Base-by-base conservation (phyloP, 2,888 invertebrate species). In the Exocentrus adspersus region DNA sequence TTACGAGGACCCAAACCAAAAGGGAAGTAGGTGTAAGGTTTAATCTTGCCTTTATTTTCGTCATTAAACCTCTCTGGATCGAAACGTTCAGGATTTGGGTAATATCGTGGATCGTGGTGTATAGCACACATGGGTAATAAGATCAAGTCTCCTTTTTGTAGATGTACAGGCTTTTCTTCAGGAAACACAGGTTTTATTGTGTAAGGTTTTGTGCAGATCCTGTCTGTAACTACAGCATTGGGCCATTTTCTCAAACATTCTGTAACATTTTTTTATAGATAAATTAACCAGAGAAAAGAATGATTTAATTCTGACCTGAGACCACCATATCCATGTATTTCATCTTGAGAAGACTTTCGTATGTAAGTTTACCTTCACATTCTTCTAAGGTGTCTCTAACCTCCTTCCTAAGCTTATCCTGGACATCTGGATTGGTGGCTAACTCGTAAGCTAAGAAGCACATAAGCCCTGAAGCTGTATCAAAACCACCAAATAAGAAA, bases 401-500 rank as follows among this genome's bases (percentile, higher is more conserved):
- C 73, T 89, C 89, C 43, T 83, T 71, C 1, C 81, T 81, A 1
- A 89, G 78, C 52, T 76, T 84, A 1, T 84, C 81, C 75, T 89
- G 89, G 0, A 87, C 77, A 0, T 89, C 87, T 14, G 85, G 85
- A 77, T 89, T 84, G 5, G 86, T 54, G 21, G 88, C 87, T 17
- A 89, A 72, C 75, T 88, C 88, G 48, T 87, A 83, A 0, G 86
- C 77, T 0, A 84, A 72, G 64, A 87, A 87, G 0, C 82, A 81
- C 70, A 85, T 79, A 6, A 81, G 69, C 52, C 82, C 80, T 0
- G 85, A 81, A 0, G 82, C 80, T 0, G 84, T 82, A 32, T 85
- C 85, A 68, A 83, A 85, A 1, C 85, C 86, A 12, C 84, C 86
- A 1, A 85, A 74, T 75, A 85, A 84, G 78, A 85, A 85, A 1